Evolutionary conservation across 53 echinoderm and acorn worm genomes (phyloP).

Genomic region (Antedon mediterranea): DNA sequence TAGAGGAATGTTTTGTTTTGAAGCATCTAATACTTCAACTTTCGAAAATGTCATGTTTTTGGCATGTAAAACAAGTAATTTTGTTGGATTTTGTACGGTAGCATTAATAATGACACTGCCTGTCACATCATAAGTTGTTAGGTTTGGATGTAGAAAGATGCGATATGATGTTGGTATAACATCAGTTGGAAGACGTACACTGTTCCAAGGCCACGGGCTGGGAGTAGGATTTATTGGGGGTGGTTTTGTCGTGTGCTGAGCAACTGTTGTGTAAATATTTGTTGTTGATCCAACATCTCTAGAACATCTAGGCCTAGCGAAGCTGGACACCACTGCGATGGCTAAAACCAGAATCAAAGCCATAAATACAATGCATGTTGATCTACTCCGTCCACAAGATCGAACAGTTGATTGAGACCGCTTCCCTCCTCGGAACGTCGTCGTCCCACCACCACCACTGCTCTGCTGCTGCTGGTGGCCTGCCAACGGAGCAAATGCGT

Average conservation of each 20-base stretch:
- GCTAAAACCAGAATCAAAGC: constrained; percentile 10
- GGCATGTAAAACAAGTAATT: constrained; percentile 50
- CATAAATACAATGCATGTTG: constrained; percentile 5
- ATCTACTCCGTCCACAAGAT: background rate
- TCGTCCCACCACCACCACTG: background rate
- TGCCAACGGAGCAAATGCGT: background rate
- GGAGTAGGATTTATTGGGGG: constrained; percentile 16
- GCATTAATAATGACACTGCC: constrained; percentile 32
- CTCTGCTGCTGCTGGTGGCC: background rate
- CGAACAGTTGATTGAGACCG: background rate
- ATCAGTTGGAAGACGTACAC: constrained; percentile 46
- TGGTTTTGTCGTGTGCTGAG: background rate
- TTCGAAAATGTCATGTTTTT: constrained; percentile 33
- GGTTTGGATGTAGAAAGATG: constrained; percentile 51
- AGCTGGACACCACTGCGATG: constrained; percentile 31
- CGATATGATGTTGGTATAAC: constrained; percentile 44
- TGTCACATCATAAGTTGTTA: constrained; percentile 17
- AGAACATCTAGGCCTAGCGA: constrained; percentile 30
- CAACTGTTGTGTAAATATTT: no score
- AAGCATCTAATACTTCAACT: constrained; percentile 3
- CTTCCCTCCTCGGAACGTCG: background rate
- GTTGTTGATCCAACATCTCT: background rate
- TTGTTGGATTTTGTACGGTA: constrained; percentile 1
- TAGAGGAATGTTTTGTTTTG: background rate
- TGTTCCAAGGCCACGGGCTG: constrained; percentile 35